Evolutionary conservation across 2,888 invertebrate species (phyloP).

Genomic region (Drosophila quinaria): DNA sequence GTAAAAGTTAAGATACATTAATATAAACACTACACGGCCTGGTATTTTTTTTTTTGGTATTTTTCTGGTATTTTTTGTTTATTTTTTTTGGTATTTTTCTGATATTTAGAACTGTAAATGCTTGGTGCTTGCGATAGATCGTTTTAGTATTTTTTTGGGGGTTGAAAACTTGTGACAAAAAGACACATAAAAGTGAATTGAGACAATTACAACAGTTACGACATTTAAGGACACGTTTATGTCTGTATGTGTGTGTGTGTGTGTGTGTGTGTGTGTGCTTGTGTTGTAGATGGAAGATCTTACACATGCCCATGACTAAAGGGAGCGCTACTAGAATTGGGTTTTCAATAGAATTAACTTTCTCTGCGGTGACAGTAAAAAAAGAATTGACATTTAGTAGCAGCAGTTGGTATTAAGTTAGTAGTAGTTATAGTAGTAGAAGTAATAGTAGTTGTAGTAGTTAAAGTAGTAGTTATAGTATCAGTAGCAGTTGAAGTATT

Average conservation of each 20-base stretch:
- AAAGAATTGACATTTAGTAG: slow-evolving; percentile 40
- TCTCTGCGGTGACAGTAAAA: slow-evolving; percentile 42
- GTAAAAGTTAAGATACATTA: slow-evolving; percentile 38
- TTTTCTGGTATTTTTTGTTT: slow-evolving; percentile 35
- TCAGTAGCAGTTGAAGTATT: slow-evolving; percentile 12
- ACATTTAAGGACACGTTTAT: slow-evolving; percentile 55
- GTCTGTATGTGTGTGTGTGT: slow-evolving; percentile 46
- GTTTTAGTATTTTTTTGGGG: slow-evolving; percentile 4
- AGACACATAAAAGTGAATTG: slow-evolving; percentile 49
- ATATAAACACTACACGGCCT: slow-evolving; percentile 28
- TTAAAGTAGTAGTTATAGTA: slow-evolving; percentile 22
- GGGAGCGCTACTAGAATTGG: slow-evolving; percentile 51
- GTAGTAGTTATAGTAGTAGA: slow-evolving; percentile 26
- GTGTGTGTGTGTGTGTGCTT: slow-evolving; percentile 12
- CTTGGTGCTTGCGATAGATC: slow-evolving; percentile 34
- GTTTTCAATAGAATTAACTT: slow-evolving; percentile 12
- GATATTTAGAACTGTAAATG: slow-evolving; percentile 38
- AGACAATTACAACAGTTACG: slow-evolving; percentile 50
- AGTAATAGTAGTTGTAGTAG: slow-evolving; percentile 24
- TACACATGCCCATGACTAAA: slow-evolving; percentile 63
- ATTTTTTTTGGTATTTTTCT: slow-evolving; percentile 30
- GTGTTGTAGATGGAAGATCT: slow-evolving; percentile 52
- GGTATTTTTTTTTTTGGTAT: slow-evolving; percentile 9
- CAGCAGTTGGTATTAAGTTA: slow-evolving; percentile 30
- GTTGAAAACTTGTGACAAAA: slow-evolving; percentile 28